Percentiles rank a stretch among this genome's conserved stretches.
phyloP scores from a whole-genome alignment of 1,140 invertebrate species.

The Drosophila funebris region DNA sequence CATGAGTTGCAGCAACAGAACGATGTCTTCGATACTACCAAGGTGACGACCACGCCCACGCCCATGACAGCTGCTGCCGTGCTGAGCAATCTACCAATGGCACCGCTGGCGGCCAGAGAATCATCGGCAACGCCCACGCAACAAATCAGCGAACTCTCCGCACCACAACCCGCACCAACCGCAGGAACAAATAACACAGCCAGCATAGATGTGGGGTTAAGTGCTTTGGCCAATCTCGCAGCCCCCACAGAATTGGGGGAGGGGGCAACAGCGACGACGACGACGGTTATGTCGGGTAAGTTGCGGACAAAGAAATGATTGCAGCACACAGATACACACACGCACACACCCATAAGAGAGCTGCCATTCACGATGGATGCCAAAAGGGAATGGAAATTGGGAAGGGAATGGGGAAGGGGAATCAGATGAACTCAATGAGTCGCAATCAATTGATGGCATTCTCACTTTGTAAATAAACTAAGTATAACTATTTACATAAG shows the following conservation, averaged over 20 bases:
- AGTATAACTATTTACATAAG: slow-evolving; percentile 3
- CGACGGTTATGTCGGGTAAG: slow-evolving; percentile 61
- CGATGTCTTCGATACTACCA: slow-evolving; percentile 80
- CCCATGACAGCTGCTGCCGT: slow-evolving; percentile 32
- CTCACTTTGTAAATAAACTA: slow-evolving; percentile 14
- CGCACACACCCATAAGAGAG: slow-evolving; percentile 10
- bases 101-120: slow-evolving; percentile 69
- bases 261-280: slow-evolving; percentile 9
- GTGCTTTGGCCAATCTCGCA: slow-evolving; percentile 23
- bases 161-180: neutral
- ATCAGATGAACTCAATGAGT: slow-evolving; percentile 35
- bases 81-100: slow-evolving; percentile 54
- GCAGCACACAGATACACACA: slow-evolving; percentile 5
- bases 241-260: neutral
- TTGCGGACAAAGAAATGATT: slow-evolving; percentile 38
- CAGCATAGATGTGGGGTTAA: slow-evolving; percentile 46
- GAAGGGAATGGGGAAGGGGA: neutral
- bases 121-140: slow-evolving; percentile 75
- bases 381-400: neutral
- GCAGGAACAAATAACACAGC: neutral
- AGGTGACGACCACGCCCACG: slow-evolving; percentile 53
- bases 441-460: slow-evolving; percentile 40
- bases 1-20: slow-evolving; percentile 74
- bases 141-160: slow-evolving; percentile 53
- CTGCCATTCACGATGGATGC: slow-evolving; percentile 42